Conservation (phyloP, 2,888 invertebrate genomes). For the Theretra japonica region DNA sequence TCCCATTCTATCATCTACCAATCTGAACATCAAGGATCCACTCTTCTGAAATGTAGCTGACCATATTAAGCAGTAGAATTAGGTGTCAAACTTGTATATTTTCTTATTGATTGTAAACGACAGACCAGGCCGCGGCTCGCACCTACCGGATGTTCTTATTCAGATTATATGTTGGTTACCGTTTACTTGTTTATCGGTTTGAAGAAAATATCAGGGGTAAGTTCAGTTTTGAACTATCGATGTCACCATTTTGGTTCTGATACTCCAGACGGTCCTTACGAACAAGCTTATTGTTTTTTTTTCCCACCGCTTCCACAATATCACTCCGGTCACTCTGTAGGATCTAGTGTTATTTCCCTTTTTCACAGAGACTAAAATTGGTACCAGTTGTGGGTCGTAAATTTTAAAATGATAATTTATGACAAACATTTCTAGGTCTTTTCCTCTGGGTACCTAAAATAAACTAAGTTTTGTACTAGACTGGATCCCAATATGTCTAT, state of each 20-base stretch:
- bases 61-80: no score
- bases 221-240: not conserved
- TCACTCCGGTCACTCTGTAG: not conserved
- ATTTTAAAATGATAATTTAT: not conserved
- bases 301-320: not conserved
- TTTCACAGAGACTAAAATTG: not conserved
- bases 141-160: not conserved
- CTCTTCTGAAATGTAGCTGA: no score
- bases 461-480: not conserved
- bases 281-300: not conserved
- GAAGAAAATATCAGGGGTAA: constrained; percentile 10
- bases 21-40: not conserved
- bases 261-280: not conserved
- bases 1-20: not conserved
- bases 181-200: not conserved
- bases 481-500: not conserved
- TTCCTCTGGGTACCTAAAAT: not conserved
- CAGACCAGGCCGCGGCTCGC: not conserved
- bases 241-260: not conserved
- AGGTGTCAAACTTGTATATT: no score
- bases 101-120: not conserved
- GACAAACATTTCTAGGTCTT: not conserved
- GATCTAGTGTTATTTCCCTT: not conserved
- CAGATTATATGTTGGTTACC: not conserved
- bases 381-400: not conserved